Evolutionary conservation across 2,113 vertebrate species (phyloP), one percentile per base, ranked within the genome.

Genomic region (Trachemys scripta): DNA sequence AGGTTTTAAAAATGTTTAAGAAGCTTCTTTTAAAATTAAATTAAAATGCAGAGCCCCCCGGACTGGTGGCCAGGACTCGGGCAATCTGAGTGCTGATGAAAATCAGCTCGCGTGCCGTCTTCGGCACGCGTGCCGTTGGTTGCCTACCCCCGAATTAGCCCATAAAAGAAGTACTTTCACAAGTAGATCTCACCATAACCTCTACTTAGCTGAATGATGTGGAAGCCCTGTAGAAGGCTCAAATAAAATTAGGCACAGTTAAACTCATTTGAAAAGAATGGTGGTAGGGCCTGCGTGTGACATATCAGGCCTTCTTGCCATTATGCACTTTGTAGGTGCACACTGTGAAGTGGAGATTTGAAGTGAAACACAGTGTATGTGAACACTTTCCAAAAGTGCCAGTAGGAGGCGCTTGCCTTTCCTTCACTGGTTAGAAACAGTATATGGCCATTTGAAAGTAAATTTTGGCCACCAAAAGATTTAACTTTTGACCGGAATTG

Each of bases 141-240:
- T 45, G 45, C 45, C 45, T 45, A 45, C 45, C 45, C 45, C 45
- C 2, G 45, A 45, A 95, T 97, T 95, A 96, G 82, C 84, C 59
- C 88, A 56, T 79, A 89, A 76, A 97, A 76, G 91, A 94, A 96
- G 84, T 95, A 91, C 69, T 91, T 85, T 96, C 92, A 96, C 95
- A 97, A 96, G 96, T 89, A 80, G 93, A 94, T 96, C 91, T 84
- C 97, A 96, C 91, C 86, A 83, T 96, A 95, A 96, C 95, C 94
- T 94, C 95, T 35, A 27, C 75, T 95, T 97, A 97, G 96, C 92
- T 97, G 94, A 94, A 94, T 94, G 84, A 97, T 96, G 88, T 97
- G 95, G 95, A 93, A 97, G 92, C 80, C 89, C 90, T 88, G 85
- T 92, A 29, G 51, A 96, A 87, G 94, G 90, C 84, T 87, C 94